These are phyloP conservation scores for Charadrius vociferus DNA, from an alignment of 2,113 vertebrate genomes.

Conservation along the genomic window DNA sequence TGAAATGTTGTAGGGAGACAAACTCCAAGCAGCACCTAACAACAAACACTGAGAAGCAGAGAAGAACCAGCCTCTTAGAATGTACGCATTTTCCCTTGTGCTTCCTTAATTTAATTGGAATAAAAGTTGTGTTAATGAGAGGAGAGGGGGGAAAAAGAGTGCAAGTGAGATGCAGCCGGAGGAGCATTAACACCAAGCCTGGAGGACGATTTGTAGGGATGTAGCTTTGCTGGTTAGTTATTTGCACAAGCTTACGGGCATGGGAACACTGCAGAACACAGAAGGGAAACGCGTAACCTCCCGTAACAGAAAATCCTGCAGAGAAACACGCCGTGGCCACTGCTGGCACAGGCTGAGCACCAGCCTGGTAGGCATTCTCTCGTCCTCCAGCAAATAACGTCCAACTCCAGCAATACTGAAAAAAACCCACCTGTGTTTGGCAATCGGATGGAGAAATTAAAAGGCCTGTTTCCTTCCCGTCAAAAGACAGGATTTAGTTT, in stretches of 20 bases:
- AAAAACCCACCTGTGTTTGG: neutral
- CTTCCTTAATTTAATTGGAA: neutral
- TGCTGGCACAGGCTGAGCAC: neutral
- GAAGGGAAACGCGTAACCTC: neutral
- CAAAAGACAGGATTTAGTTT: neutral
- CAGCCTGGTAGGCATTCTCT: neutral
- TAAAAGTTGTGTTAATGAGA: neutral
- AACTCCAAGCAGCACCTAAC: neutral
- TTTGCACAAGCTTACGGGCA: neutral
- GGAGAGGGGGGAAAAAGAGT: neutral
- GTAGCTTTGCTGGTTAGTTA: neutral
- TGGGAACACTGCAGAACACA: neutral
- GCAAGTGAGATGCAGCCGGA: accelerated
- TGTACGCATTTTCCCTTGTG: neutral
- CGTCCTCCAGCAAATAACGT: neutral
- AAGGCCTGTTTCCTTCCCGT: neutral
- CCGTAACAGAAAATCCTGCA: neutral
- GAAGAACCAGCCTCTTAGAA: neutral
- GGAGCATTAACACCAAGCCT: neutral
- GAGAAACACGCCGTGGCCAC: neutral
- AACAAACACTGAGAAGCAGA: neutral
- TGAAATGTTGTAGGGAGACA: neutral
- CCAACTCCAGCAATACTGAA: neutral
- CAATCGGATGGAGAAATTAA: neutral
- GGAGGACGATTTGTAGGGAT: accelerated